Evolutionary conservation across 2,888 invertebrate genomes (phyloP).

Genomic region (Aplocera efformata): DNA sequence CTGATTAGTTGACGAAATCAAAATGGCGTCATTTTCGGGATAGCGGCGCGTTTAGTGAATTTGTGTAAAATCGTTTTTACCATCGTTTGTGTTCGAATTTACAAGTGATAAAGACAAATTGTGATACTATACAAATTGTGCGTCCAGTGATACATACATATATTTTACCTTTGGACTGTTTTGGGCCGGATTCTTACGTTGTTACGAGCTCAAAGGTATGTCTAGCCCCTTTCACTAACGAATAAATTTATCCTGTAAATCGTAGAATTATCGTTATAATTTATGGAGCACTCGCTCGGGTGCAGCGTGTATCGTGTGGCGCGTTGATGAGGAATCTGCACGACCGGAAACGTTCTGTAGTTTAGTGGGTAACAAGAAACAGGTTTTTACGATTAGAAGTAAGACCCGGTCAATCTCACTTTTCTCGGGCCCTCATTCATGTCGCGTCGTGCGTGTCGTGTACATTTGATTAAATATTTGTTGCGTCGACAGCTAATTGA

Average conservation of each 20-base stretch:
- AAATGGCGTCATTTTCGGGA: constrained; percentile 76
- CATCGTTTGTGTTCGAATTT: constrained; percentile 54
- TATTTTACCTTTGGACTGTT: constrained; percentile 19
- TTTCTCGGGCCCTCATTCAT: constrained; percentile 52
- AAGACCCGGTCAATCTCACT: constrained; percentile 58
- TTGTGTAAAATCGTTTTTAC: constrained; percentile 43
- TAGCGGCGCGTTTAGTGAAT: constrained; percentile 45
- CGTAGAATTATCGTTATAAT: constrained; percentile 38
- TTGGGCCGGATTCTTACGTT: constrained; percentile 26
- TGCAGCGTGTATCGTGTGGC: constrained; percentile 23
- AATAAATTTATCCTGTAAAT: constrained; percentile 55
- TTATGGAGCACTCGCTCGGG: constrained; percentile 15
- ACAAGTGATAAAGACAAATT: constrained; percentile 55
- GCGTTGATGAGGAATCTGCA: constrained; percentile 35
- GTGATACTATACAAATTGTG: constrained; percentile 41
- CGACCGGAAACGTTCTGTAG: constrained; percentile 57
- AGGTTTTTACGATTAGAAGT: constrained; percentile 54
- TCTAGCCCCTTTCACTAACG: constrained; percentile 77
- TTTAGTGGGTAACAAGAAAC: constrained; percentile 67
- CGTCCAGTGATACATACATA: constrained; percentile 21
- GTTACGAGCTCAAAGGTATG: constrained; percentile 58
- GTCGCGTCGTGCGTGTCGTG: constrained; percentile 38
- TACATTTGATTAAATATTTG: constrained; percentile 35
- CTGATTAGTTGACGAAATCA: constrained; percentile 76
- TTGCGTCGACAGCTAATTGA: constrained; percentile 47